Conservation (phyloP, 2,113 vertebrate genomes). For the Lontra canadensis region DNA sequence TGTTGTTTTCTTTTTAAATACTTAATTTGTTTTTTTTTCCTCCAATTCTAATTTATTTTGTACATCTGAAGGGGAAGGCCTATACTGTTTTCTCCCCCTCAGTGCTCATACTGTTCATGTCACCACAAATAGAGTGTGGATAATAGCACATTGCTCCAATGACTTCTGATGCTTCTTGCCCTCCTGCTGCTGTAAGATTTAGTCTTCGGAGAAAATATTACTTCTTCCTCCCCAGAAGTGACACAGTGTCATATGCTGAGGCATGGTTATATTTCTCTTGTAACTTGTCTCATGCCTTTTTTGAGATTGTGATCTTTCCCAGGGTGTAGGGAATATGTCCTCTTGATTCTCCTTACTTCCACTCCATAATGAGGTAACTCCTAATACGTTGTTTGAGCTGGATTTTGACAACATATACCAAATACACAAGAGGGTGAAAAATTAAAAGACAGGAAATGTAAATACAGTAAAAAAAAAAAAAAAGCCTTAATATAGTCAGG, state of each 20-base stretch:
- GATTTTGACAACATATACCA: neutral
- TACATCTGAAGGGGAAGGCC: neutral
- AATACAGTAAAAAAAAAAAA: rapidly evolving
- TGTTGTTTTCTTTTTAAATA: neutral
- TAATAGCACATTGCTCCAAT: neutral
- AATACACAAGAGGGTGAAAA: neutral
- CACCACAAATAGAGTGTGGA: neutral
- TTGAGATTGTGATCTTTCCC: neutral
- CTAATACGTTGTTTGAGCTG: neutral
- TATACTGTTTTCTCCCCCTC: neutral
- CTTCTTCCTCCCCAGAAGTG: neutral
- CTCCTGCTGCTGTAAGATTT: neutral
- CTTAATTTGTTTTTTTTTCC: neutral
- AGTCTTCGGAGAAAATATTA: neutral
- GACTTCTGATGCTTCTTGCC: neutral
- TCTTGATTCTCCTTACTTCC: neutral
- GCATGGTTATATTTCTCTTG: neutral
- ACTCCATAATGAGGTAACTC: neutral
- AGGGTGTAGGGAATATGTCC: rapidly evolving
- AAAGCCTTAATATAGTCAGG: neutral
- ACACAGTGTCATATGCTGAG: neutral
- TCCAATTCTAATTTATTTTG: neutral
- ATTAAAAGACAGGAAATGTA: neutral
- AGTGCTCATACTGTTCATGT: neutral
- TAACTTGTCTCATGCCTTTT: neutral